Conservation (phyloP, 2,113 vertebrate genomes). For the Leucoraja erinaceus region DNA sequence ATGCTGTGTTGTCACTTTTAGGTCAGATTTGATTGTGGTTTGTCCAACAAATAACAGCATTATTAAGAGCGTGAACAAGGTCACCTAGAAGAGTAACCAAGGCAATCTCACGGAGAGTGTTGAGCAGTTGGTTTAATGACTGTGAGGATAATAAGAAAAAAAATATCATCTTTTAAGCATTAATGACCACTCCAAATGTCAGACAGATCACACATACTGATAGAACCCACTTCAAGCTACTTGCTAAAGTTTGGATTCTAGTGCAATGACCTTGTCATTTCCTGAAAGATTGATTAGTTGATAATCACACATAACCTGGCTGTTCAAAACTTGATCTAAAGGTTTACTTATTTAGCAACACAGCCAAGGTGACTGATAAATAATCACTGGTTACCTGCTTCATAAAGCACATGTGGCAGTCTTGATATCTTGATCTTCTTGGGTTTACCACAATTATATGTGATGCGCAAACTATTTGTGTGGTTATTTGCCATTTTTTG, state of each 20-base stretch:
- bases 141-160: constrained; percentile 13
- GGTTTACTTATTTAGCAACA: not conserved
- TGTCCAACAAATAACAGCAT: constrained; percentile 16
- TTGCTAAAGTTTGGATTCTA: constrained; percentile 31
- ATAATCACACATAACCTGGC: not conserved
- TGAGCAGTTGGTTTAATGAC: constrained; percentile 1
- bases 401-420: not conserved
- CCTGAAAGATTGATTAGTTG: constrained; percentile 21
- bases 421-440: not conserved
- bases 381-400: not conserved
- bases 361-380: not conserved
- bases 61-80: constrained; percentile 39
- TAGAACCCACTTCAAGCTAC: not conserved
- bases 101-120: constrained; percentile 29
- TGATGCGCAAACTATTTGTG: not conserved
- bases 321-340: not conserved
- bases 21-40: constrained; percentile 33
- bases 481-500: not conserved
- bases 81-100: constrained; percentile 37
- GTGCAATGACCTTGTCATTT: not conserved
- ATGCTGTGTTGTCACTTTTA: constrained; percentile 45
- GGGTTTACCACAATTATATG: not conserved
- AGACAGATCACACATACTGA: constrained; percentile 17
- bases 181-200: constrained; percentile 36
- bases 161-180: constrained; percentile 38